Evolutionary conservation across 2,113 vertebrate genomes (phyloP).

Genomic region (mouse (Mus musculus)): DNA sequence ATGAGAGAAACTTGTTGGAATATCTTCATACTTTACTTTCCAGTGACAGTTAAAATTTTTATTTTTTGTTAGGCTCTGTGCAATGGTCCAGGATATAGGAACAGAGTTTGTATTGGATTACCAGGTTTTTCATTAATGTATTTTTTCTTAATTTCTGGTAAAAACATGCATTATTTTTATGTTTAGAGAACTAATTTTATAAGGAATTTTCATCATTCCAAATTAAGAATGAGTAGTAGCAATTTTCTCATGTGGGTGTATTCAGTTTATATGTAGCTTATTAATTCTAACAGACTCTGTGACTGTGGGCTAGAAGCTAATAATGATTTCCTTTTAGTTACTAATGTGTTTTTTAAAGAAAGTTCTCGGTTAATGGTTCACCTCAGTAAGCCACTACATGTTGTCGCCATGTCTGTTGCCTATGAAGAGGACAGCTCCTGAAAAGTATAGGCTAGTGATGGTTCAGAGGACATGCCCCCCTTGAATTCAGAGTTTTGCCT

Average conservation of each 20-base stretch:
- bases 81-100: not conserved
- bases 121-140: not conserved
- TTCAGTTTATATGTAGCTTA: not conserved
- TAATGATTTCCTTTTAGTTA: not conserved
- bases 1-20: not conserved
- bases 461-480: not conserved
- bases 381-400: not conserved
- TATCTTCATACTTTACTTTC: not conserved
- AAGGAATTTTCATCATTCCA: not conserved
- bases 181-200: not conserved
- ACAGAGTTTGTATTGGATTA: not conserved
- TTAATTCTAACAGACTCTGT: not conserved
- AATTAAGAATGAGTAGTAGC: constrained; percentile 26
- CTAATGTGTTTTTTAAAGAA: not conserved
- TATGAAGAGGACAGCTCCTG: not conserved
- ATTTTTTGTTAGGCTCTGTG: not conserved
- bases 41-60: not conserved
- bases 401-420: not conserved
- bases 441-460: not conserved
- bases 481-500: not conserved
- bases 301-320: constrained; percentile 2
- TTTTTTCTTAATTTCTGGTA: not conserved
- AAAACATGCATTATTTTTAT: not conserved
- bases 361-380: not conserved
- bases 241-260: not conserved